Evolutionary conservation across 2,113 vertebrate species (phyloP).

Genomic region (Rhabdornis inornatus): DNA sequence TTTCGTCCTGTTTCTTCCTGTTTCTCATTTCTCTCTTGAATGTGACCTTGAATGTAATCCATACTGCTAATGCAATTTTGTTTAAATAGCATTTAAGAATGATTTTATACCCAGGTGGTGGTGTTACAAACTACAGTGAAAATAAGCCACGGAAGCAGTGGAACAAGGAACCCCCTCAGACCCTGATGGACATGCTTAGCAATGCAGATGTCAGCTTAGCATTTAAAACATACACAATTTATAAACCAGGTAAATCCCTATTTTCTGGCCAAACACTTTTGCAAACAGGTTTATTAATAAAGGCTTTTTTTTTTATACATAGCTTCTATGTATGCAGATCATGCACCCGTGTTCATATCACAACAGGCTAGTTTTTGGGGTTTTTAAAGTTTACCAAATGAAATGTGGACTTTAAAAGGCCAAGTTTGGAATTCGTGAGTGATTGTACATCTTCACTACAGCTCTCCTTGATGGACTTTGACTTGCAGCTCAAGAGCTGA

Average conservation of each 20-base stretch:
- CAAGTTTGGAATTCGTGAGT: background rate
- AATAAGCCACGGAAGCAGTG: conserved; percentile 75
- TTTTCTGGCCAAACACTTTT: background rate
- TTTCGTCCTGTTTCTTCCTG: background rate
- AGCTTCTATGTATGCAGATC: too few relatives aligned
- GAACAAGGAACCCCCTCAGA: conserved; percentile 78
- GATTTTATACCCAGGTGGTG: conserved; percentile 51
- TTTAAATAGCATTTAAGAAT: background rate
- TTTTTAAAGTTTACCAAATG: background rate
- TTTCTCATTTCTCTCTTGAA: background rate
- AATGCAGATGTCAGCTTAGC: conserved; percentile 79
- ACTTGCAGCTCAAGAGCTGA: background rate
- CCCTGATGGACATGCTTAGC: conserved; percentile 80
- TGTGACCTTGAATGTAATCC: background rate
- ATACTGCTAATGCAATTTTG: background rate
- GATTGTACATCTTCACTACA: background rate
- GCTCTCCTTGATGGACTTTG: background rate
- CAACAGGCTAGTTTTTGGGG: background rate
- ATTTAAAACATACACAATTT: conserved; percentile 87
- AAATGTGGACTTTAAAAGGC: background rate
- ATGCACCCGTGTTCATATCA: background rate
- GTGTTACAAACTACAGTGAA: conserved; percentile 61
- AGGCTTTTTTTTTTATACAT: background rate
- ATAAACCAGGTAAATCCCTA: conserved; percentile 73
- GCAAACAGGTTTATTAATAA: background rate